Base-by-base conservation (phyloP, 2,888 invertebrate genomes). In the Cylloceria caligata region DNA sequence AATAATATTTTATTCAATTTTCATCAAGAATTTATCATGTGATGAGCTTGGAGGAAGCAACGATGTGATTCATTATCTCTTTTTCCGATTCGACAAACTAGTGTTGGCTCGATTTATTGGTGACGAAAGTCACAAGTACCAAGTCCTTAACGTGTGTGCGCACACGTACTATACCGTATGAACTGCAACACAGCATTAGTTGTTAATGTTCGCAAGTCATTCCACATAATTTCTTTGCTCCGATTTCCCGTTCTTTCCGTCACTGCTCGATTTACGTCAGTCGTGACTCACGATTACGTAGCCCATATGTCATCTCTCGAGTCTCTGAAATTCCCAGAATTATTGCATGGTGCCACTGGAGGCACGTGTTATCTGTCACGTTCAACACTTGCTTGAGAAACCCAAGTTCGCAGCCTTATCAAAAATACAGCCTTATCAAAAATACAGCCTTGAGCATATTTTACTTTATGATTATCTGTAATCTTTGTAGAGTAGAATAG, bases 201-300 rank as follows among this genome's bases (percentile, higher is more conserved):
- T 13, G 6, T 3, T 5, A 19, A 36, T 27, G 36, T 36, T 57
- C 5, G 57, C 71, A 42, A 69, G 45, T 73, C 62, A 73, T 60
- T 80, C 62, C 62, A 68, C 76, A 57, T 68, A 81, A 72, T 75
- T 85, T 71, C 82, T 82, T 82, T 79, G 82, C 71, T 62, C 79
- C 67, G 71, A 57, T 82, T 79, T 82, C 60, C 76, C 64, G 68
- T 75, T 16, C 19, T 24, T 24, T 19, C 57, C 19, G 42, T n/a
- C 55, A 57, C 49, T 52, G 36, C 39, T 21, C 69, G 81, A 79
- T 82, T 82, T 79, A 82, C 82, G 82, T 76, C 80, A 80, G 64
- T 69, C 64, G 77, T 86, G 86, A 87, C 83, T 87, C 85, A 85
- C 80, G 81, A 83, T 87, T 85, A 83, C 81, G 77, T 72, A 75